phyloP scores from a whole-genome alignment of 2,113 vertebrate genomes.

The Oostethus manadensis region DNA sequence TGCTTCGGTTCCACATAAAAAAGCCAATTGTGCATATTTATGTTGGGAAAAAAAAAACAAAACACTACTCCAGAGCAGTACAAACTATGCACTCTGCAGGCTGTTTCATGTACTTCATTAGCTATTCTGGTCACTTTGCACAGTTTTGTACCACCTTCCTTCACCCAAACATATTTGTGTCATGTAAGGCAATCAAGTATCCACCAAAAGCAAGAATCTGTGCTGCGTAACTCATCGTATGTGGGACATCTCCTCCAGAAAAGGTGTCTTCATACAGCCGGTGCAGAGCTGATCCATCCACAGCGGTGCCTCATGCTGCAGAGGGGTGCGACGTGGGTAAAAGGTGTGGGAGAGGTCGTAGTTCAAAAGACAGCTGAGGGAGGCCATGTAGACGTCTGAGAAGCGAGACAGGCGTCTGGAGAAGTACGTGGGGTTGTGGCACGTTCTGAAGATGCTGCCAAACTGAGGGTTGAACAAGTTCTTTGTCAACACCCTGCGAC shows the following conservation, averaged over 20 bases:
- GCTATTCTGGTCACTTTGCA: neutral
- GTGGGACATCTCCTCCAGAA: constrained; percentile 77
- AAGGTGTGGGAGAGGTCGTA: constrained; percentile 76
- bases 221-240: constrained; percentile 70
- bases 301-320: constrained; percentile 80
- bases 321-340: constrained; percentile 78
- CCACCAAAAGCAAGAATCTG: constrained; percentile 14
- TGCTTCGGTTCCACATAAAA: neutral
- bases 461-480: constrained; percentile 80
- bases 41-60: too few species aligned
- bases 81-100: neutral
- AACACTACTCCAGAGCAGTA: neutral
- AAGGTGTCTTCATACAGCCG: constrained; percentile 78
- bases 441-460: constrained; percentile 80
- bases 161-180: neutral
- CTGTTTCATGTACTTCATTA: neutral
- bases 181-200: constrained; percentile 7
- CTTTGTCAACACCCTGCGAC: constrained; percentile 72
- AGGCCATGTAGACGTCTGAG: constrained; percentile 81
- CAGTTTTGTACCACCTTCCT: neutral
- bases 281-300: constrained; percentile 86
- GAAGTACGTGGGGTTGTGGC: constrained; percentile 83
- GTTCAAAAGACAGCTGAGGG: constrained; percentile 78
- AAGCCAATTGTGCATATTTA: constrained; percentile 3
- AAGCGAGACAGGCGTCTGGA: constrained; percentile 78